Evolutionary conservation across 2,113 vertebrate genomes (phyloP).

Genomic region (Petaurus breviceps): DNA sequence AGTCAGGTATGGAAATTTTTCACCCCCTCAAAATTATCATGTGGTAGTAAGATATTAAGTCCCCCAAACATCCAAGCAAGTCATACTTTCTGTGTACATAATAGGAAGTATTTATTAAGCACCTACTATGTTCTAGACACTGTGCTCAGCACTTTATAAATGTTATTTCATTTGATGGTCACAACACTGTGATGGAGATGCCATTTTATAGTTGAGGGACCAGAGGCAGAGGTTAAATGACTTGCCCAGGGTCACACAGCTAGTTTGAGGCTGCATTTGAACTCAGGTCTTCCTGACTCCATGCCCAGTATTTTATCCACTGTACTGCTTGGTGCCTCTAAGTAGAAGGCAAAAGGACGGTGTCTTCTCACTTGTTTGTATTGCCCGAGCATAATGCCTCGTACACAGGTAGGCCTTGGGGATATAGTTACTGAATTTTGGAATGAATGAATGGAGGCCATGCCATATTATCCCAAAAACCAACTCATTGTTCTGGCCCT

Average conservation of each 20-base stretch:
- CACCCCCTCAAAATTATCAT: conserved; percentile 17
- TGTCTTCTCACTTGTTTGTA: neutral
- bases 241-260: neutral
- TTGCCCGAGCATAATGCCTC: conserved; percentile 6
- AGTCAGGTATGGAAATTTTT: conserved; percentile 14
- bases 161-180: neutral
- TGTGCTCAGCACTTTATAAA: neutral
- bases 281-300: neutral
- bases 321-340: neutral
- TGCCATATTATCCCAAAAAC: neutral
- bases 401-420: neutral
- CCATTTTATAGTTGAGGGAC: neutral
- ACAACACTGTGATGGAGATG: neutral
- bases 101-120: neutral
- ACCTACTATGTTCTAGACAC: neutral
- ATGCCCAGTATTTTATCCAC: neutral
- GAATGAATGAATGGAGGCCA: neutral
- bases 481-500: neutral
- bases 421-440: neutral
- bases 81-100: neutral
- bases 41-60: conserved; percentile 15
- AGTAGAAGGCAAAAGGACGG: neutral
- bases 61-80: neutral
- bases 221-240: neutral
- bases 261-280: neutral